phyloP scores from a whole-genome alignment of 2,113 vertebrate species.

The Calyptomena viridis region DNA sequence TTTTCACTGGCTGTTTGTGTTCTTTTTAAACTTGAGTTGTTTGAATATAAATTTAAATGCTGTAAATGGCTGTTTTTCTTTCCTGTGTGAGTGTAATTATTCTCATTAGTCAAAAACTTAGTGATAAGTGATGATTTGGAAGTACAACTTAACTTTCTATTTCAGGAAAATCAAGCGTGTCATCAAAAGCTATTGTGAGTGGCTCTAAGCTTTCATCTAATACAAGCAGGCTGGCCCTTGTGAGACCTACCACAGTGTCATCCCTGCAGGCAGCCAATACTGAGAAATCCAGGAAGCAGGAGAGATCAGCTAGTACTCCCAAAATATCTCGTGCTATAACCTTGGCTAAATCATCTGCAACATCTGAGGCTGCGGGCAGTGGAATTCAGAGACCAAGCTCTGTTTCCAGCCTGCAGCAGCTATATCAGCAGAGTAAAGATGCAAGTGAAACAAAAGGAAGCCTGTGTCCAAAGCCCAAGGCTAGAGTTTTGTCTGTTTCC shows the following conservation, averaged over 20 bases:
- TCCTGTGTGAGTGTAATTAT: not conserved
- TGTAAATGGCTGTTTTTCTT: not conserved
- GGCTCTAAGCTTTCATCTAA: conserved; percentile 30
- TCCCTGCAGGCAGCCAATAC: conserved; percentile 10
- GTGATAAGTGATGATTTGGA: not conserved
- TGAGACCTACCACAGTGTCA: not conserved
- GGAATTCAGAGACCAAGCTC: not conserved
- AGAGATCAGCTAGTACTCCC: not conserved
- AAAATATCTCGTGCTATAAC: not conserved
- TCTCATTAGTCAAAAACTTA: not conserved
- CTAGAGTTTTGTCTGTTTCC: not conserved
- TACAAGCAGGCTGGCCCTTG: conserved; percentile 12
- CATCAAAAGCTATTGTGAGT: conserved; percentile 54
- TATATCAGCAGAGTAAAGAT: not conserved
- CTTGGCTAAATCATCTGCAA: not conserved
- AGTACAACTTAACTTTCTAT: conserved; percentile 21
- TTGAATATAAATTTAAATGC: not conserved
- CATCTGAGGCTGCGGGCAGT: not conserved
- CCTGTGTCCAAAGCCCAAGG: conserved; percentile 17
- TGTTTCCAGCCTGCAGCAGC: not conserved
- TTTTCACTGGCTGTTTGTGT: not conserved
- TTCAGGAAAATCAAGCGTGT: conserved; percentile 31
- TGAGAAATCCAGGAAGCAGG: not conserved
- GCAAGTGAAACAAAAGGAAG: conserved; percentile 3
- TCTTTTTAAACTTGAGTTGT: not conserved